Evolutionary conservation across 2,113 vertebrate species (phyloP), one percentile per base, ranked within the genome.

Genomic region (Chaenogobius annularis): DNA sequence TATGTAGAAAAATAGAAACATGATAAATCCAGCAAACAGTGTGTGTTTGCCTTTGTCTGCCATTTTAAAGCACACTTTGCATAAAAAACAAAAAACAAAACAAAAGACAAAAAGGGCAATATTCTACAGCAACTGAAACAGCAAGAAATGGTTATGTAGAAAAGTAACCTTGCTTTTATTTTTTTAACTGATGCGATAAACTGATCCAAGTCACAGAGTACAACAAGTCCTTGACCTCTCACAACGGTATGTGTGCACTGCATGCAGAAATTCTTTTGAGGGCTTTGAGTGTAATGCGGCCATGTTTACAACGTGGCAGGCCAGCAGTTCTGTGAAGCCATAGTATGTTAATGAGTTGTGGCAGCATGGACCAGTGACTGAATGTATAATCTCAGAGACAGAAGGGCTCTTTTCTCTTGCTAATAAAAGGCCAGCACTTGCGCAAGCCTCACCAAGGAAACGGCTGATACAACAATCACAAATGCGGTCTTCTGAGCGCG

Each of bases 371-470:
- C 77, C 46, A 59, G 50, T 55, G 68, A 81, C 61, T 63, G 86
- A 86, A 88, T 81, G 68, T 73, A 80, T 80, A 76, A 86, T 87
- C 52, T 56, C 52, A 84, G 59, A 65, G 22, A 67, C 52, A 67
- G 58, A 70, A 63, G 56, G 69, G 52, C 19, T 73, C 77, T 80
- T 88, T 93, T 90, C 87, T 91, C 50, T 85, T 90, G 90, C 73
- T 90, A 93, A 93, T 92, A 69, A n/a, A n/a, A 88, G 85, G 82
- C 88, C 84, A 84, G 82, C 61, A 72, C 74, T 87, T 76, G 44
- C 72, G 65, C 69, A 68, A 72, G 83, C 81, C 64, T 90, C 90
- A 84, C 90, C 85, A 87, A n/a, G 86, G 91, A 79, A 89, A 90
- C 88, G 9, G 22, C 90, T 80, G 92, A 85, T 70, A 81, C 84